phyloP scores from a whole-genome alignment of 1,140 invertebrate genomes.

The Drosophila kepulauana region DNA sequence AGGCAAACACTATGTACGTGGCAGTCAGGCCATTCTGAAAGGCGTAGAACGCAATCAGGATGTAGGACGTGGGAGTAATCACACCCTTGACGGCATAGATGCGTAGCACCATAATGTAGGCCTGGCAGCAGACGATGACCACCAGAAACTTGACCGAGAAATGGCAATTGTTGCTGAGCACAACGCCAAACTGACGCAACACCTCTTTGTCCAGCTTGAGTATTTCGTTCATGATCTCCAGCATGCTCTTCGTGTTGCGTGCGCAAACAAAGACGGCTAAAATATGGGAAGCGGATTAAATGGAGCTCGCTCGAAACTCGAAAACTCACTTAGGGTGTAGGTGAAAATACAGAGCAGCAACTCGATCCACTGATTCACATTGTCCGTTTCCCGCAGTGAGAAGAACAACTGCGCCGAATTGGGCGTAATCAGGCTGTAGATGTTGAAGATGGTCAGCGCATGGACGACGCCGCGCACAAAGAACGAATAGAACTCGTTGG shows the following conservation, averaged over 20 bases:
- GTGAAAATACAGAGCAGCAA: conserved; percentile 73
- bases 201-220: conserved; percentile 75
- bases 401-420: conserved; percentile 68
- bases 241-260: conserved; percentile 67
- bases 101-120: conserved; percentile 70
- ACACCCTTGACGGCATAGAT: conserved; percentile 45
- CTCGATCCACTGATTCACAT: conserved; percentile 83
- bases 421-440: conserved; percentile 72
- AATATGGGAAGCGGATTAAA: neutral
- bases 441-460: conserved; percentile 73
- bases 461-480: conserved; percentile 73
- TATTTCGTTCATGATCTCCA: conserved; percentile 78
- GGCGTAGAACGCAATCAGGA: conserved; percentile 73
- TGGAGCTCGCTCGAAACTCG: neutral
- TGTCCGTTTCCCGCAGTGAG: conserved; percentile 77
- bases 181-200: conserved; percentile 53
- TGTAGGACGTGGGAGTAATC: conserved; percentile 66
- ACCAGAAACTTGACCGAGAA: conserved; percentile 74
- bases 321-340: conserved; percentile 60
- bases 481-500: conserved; percentile 74
- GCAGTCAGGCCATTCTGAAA: conserved; percentile 72
- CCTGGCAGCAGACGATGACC: conserved; percentile 65
- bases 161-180: conserved; percentile 60
- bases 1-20: conserved; percentile 76
- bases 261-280: conserved; percentile 69